phyloP scores from a whole-genome alignment of 2,888 invertebrate species.

The Dasysyrphus albostriatus region DNA sequence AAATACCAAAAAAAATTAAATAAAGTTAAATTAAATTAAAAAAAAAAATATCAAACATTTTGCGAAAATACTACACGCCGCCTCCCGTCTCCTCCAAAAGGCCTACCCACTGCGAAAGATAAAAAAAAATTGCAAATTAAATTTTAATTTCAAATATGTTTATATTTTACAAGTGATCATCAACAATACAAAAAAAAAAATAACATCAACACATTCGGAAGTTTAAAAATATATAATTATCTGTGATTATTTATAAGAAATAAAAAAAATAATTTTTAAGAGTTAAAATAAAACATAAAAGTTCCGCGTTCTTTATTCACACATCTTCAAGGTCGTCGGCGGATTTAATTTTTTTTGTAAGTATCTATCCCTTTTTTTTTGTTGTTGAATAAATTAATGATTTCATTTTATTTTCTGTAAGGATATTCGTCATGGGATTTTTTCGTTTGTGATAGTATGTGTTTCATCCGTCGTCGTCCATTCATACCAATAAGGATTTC shows the following conservation, averaged over 20 bases:
- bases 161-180: slow-evolving; percentile 73
- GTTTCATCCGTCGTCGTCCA: not conserved
- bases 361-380: slow-evolving; percentile 66
- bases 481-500: slow-evolving; percentile 9
- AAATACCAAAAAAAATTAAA: slow-evolving; percentile 28
- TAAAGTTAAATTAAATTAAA: slow-evolving; percentile 25
- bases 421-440: slow-evolving; percentile 37
- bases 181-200: slow-evolving; percentile 65
- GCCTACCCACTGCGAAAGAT: slow-evolving; percentile 80
- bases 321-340: slow-evolving; percentile 80
- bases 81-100: slow-evolving; percentile 84
- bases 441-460: not conserved
- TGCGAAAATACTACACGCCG: slow-evolving; percentile 68
- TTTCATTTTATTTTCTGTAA: not conserved
- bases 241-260: slow-evolving; percentile 72
- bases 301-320: slow-evolving; percentile 72
- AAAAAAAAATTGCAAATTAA: slow-evolving; percentile 54
- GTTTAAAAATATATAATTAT: slow-evolving; percentile 63
- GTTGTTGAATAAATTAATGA: slow-evolving; percentile 13
- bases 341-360: slow-evolving; percentile 82
- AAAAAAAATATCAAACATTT: slow-evolving; percentile 49
- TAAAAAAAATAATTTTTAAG: slow-evolving; percentile 65
- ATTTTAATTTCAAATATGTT: slow-evolving; percentile 66
- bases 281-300: slow-evolving; percentile 75
- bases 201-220: slow-evolving; percentile 62